These are phyloP conservation scores for Ceratoteleas bidentatus DNA, from an alignment of 1,140 invertebrate species.

Conservation along the genomic window DNA sequence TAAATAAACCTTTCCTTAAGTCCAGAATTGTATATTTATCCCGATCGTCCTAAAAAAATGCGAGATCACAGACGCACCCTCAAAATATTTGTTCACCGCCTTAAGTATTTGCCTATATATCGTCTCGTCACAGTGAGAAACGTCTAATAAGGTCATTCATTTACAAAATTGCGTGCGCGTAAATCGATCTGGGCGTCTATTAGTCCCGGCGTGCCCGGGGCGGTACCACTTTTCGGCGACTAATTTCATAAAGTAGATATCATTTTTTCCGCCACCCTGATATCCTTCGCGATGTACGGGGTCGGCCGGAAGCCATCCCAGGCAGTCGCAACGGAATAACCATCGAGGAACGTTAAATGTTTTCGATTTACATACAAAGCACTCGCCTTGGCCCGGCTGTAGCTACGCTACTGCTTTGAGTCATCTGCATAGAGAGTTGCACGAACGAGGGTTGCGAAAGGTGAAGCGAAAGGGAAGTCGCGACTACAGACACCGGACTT, in stretches of 20 bases:
- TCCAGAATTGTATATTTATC: too few relatives aligned
- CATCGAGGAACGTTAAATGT: slow-evolving; percentile 72
- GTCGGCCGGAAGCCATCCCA: slow-evolving; percentile 50
- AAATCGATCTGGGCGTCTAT: too few relatives aligned
- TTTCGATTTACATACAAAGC: slow-evolving; percentile 75
- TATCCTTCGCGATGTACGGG: slow-evolving; percentile 36
- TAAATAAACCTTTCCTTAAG: too few relatives aligned
- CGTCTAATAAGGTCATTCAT: too few relatives aligned
- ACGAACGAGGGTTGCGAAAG: slow-evolving; percentile 44
- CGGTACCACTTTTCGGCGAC: slow-evolving; percentile 16
- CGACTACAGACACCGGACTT: slow-evolving; percentile 28
- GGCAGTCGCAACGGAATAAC: slow-evolving; percentile 73
- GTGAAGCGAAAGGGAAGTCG: slow-evolving; percentile 27
- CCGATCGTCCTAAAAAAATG: too few relatives aligned
- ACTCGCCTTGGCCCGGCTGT: slow-evolving; percentile 61
- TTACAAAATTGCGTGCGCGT: too few relatives aligned
- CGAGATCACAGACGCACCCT: too few relatives aligned
- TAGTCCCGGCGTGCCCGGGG: neutral
- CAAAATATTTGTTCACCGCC: too few relatives aligned
- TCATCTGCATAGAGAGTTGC: slow-evolving; percentile 52
- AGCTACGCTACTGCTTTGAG: slow-evolving; percentile 43
- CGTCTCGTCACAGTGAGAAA: too few relatives aligned
- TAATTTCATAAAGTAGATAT: slow-evolving; percentile 56
- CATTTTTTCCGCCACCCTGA: slow-evolving; percentile 53
- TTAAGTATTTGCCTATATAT: too few relatives aligned